Percentiles rank a stretch among this genome's conserved stretches.
Evolutionary conservation across 2,888 invertebrate genomes (phyloP).

Genomic region (Eupithecia exiguata): DNA sequence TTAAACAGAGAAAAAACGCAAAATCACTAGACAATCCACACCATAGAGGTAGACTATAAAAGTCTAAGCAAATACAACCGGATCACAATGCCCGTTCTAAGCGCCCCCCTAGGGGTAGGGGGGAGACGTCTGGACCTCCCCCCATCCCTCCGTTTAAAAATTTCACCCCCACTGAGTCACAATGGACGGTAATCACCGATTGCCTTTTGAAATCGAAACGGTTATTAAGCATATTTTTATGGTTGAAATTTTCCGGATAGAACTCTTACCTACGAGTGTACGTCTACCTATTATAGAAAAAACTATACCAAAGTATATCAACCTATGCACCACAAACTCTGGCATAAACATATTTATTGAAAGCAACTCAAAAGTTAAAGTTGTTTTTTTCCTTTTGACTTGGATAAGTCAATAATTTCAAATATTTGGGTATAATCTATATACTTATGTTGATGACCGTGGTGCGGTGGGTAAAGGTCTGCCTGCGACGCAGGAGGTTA

Average conservation of each 20-base stretch:
- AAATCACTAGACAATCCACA: neutral
- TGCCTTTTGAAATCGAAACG: constrained; percentile 82
- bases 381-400: no score
- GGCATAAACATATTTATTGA: no score
- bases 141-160: constrained; percentile 74
- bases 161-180: constrained; percentile 78
- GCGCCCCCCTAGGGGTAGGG: constrained; percentile 46
- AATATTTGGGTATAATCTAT: no score
- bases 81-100: constrained; percentile 54
- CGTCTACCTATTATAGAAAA: no score
- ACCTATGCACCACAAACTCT: neutral
- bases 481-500: no score
- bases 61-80: constrained; percentile 55
- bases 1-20: no score
- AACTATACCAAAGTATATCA: no score
- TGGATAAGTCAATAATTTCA: no score
- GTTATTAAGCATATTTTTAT: constrained; percentile 67
- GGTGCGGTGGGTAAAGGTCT: no score
- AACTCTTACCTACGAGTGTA: neutral
- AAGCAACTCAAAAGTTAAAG: no score
- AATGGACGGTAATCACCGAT: constrained; percentile 80
- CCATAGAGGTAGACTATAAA: constrained; percentile 22
- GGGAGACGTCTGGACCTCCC: constrained; percentile 42
- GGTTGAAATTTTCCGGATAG: constrained; percentile 18
- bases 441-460: no score